Evolutionary conservation across 2,113 vertebrate genomes (phyloP), one percentile per base, ranked within the genome.

Genomic region (Coptodon rendalli): DNA sequence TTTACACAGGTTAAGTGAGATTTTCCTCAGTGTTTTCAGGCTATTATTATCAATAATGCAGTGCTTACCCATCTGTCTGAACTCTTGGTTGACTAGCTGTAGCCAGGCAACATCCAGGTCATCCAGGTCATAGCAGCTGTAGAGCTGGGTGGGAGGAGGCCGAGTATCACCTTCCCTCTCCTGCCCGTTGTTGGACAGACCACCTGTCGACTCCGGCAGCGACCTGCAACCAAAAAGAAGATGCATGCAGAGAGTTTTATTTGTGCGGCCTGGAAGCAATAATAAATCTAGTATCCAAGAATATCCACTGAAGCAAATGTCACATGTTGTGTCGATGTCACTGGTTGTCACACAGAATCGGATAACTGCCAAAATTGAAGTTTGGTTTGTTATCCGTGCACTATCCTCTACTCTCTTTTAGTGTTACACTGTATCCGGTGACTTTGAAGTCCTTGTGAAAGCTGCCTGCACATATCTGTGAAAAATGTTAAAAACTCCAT

Each of bases 51-150:
- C 38, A 59, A 61, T 40, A 24, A 52, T 56, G 29, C 56, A 38
- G 56, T 19, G 71, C 94, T 93, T 96, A 99, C 98, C 98, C 97
- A 99, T 97, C 92, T 98, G 97, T 95, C 96, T 98, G 86, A 99
- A 98, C 95, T 99, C 98, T 2, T 95, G 95, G 92, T 99, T 99
- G 85, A 98, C 97, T 66, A 99, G 96, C 82, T 98, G 97, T 94
- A 99, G 94, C 98, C 98, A 99, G 92, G 96, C 96, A 34, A 98
- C 97, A 19, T 99, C 98, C 6, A 98, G 97, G 93, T 99, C 98
- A 0, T 99, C 98, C 96, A 99, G 97, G 97, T 99, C 97, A n/a
- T 99, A 99, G 94, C 97, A 97, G 94, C 97, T 97, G 91, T 97
- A 86, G 43, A 95, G 96, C 45, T 97, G 96, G 80, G 80, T 43